Percentiles rank a stretch among this genome's conserved stretches.
phyloP scores from a whole-genome alignment of 2,797 vertebrate genomes.

The Gastrophryne carolinensis region DNA sequence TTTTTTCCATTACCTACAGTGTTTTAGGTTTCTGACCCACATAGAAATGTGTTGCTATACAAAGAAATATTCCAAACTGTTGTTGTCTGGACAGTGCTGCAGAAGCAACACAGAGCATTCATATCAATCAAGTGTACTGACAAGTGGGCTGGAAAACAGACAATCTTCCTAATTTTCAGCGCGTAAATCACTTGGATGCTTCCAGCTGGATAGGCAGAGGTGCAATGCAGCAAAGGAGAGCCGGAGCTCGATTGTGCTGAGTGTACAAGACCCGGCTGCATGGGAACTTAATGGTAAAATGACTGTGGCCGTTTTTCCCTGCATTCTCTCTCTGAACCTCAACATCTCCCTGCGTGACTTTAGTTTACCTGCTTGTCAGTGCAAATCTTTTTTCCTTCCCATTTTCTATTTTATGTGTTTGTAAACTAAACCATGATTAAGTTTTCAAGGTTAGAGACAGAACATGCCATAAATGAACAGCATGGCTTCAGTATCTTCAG shows the following conservation, averaged over 20 bases:
- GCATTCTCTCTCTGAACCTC: not conserved
- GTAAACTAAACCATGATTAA: too few relatives aligned
- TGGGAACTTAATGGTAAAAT: slow-evolving; percentile 16
- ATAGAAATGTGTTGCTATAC: not conserved
- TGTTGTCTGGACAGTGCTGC: not conserved
- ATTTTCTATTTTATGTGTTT: too few relatives aligned
- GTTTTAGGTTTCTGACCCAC: too few relatives aligned
- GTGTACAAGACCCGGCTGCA: slow-evolving; percentile 16
- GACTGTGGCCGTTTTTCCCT: not conserved
- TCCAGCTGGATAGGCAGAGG: slow-evolving; percentile 41
- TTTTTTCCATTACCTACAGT: too few relatives aligned
- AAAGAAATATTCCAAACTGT: not conserved
- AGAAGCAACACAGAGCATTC: not conserved
- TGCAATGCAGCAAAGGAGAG: slow-evolving; percentile 49
- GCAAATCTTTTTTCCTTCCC: too few relatives aligned
- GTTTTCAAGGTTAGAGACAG: too few relatives aligned
- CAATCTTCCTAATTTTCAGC: slow-evolving; percentile 31
- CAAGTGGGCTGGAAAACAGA: slow-evolving; percentile 21
- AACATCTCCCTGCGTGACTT: not conserved
- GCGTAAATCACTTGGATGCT: slow-evolving; percentile 31
- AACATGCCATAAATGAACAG: too few relatives aligned
- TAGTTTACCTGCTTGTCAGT: too few relatives aligned
- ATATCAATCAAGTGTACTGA: slow-evolving; percentile 1
- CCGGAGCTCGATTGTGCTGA: slow-evolving; percentile 19
- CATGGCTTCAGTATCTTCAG: too few relatives aligned